A percentile compares a stretch with the other conserved stretches of the same genome.
These are phyloP conservation scores for Clytia hemisphaerica DNA, from an alignment of 30 jellyfish, hydroid and myxozoan species.

Conservation along the genomic window DNA sequence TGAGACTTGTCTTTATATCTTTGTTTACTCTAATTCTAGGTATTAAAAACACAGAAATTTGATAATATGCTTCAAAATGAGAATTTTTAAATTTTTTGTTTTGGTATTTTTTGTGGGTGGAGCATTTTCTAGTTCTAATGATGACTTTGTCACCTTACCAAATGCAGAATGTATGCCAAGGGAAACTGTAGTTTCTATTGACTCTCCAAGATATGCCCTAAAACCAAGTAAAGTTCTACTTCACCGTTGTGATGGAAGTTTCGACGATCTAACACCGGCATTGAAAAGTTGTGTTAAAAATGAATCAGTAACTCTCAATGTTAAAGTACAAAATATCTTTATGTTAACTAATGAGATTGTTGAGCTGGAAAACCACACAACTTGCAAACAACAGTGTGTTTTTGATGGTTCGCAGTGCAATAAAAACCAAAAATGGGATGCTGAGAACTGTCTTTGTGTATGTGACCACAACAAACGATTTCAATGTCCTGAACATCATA, in stretches of 20 bases:
- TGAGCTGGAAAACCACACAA: slow-evolving; percentile 17
- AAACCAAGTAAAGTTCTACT: slow-evolving; percentile 22
- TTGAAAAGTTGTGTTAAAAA: neutral
- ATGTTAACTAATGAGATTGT: slow-evolving; percentile 12
- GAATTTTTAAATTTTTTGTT: too few species aligned
- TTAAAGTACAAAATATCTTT: slow-evolving; percentile 4
- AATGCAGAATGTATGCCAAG: slow-evolving; percentile 34
- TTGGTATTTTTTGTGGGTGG: too few species aligned
- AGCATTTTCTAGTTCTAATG: neutral
- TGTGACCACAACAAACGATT: slow-evolving; percentile 20
- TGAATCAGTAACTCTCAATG: neutral
- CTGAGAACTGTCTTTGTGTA: slow-evolving; percentile 3
- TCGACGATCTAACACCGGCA: slow-evolving; percentile 15
- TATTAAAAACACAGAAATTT: too few species aligned
- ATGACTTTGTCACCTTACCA: slow-evolving; percentile 16
- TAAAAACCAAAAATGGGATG: slow-evolving; percentile 27
- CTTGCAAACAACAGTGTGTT: slow-evolving; percentile 30
- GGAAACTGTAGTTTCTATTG: slow-evolving; percentile 16
- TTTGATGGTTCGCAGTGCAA: slow-evolving; percentile 26
- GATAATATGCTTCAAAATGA: too few species aligned
- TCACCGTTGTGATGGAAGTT: slow-evolving; percentile 36
- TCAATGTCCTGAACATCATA: slow-evolving; percentile 2
- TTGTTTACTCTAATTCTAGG: too few species aligned
- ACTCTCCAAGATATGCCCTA: neutral
- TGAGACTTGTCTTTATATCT: too few species aligned